Conservation (phyloP, 2,113 vertebrate species). For the Lipophrys pholis region DNA sequence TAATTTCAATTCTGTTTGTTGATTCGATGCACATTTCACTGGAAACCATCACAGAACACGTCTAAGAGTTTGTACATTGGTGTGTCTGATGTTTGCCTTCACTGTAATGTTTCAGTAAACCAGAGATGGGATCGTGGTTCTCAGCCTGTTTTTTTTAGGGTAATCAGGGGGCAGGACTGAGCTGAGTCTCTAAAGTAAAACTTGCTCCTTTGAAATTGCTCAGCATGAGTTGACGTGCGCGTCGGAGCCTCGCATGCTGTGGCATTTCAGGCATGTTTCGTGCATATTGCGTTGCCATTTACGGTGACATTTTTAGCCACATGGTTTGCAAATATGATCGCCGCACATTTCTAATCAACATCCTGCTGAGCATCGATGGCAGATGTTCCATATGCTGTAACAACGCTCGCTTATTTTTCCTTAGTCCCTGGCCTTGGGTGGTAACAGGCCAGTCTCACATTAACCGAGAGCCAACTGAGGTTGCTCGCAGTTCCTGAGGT, state of each 20-base stretch:
- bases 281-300: background rate
- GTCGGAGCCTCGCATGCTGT: background rate
- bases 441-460: constrained; percentile 10
- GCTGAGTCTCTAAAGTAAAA: no score
- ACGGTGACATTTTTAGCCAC: background rate
- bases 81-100: no score
- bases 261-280: background rate
- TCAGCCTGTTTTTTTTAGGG: no score
- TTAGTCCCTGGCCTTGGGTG: constrained; percentile 12
- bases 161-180: no score
- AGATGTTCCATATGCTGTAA: background rate
- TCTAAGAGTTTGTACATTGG: no score
- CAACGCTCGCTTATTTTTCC: background rate
- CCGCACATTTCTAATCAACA: background rate
- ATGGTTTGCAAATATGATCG: background rate
- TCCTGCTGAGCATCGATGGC: background rate
- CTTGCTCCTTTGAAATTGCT: no score
- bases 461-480: background rate
- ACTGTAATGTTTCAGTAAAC: no score
- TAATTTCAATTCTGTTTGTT: no score
- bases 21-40: no score
- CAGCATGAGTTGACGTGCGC: no score
- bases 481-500: constrained; percentile 23
- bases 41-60: no score
- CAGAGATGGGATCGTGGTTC: no score